Conservation (phyloP, 2,888 invertebrate genomes). For the Xestia sexstrigata region DNA sequence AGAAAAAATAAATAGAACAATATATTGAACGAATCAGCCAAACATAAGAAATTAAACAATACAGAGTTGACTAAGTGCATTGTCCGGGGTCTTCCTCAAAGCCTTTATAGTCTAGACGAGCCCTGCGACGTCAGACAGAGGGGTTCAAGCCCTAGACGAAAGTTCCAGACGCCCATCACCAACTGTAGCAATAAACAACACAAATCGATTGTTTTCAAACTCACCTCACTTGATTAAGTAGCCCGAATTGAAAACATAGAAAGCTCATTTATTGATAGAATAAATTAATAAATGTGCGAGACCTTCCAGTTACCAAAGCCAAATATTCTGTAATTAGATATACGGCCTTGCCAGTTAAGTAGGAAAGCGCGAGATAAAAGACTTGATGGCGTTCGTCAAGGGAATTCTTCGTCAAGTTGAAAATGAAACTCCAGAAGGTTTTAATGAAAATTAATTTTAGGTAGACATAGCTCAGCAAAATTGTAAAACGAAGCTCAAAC, state of each 20-base stretch:
- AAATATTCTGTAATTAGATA: conserved; percentile 29
- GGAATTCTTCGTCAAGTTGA: conserved; percentile 18
- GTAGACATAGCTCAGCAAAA: not conserved
- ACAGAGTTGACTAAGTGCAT: conserved; percentile 68
- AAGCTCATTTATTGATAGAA: conserved; percentile 14
- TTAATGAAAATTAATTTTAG: not conserved
- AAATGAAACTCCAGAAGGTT: conserved; percentile 23
- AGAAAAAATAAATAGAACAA: not conserved
- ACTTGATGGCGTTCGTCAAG: conserved; percentile 22
- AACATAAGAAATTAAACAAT: not conserved
- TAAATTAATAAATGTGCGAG: conserved; percentile 4
- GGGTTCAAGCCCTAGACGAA: conserved; percentile 69
- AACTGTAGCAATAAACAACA: conserved; percentile 41
- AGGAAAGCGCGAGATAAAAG: conserved; percentile 26
- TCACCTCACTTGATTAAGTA: conserved; percentile 29
- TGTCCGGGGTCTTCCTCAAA: conserved; percentile 77
- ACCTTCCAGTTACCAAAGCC: conserved; percentile 1
- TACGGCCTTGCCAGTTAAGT: conserved; percentile 22
- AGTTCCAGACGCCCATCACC: conserved; percentile 62
- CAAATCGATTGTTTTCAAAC: conserved; percentile 44
- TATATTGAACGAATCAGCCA: not conserved
- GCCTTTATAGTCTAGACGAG: conserved; percentile 81
- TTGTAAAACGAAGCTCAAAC: not conserved
- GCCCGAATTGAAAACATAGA: conserved; percentile 8
- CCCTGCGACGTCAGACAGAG: conserved; percentile 74